Base-by-base conservation (phyloP, 2,888 invertebrate genomes). In the Nectonema munidae region DNA sequence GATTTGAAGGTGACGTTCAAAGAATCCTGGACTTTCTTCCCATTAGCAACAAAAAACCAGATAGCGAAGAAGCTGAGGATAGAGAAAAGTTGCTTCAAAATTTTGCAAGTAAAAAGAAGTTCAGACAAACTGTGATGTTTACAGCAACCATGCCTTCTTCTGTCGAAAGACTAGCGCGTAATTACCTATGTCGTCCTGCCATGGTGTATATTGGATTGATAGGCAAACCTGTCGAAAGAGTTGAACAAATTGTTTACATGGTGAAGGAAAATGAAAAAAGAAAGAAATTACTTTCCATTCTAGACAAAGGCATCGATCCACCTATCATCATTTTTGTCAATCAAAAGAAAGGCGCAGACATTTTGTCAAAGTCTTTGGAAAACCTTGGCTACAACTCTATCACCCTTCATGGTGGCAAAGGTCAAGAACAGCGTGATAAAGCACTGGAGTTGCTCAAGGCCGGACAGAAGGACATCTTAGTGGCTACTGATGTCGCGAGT, bases 281-380 rank as follows among this genome's bases (percentile, higher is more conserved):
- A 43, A 75, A 76, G 59, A 89, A 86, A 59, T 65, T 99, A 21
- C 68, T 95, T 56, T 75, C 79, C 54, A 72, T 95, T 46, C 63
- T 99, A 29, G 67, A 68, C 37, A 66, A 72, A 39, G 75, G 76
- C 17, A 69, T 81, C 39, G 81, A 83, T 51, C 86, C 86, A 2
- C 95, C 95, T 0, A 73, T 99, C 46, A 95, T 99, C 48, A 86
- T 99, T 50, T 99, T 99, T 56, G 95, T 99, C 49, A 99, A 99
- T 57, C 89, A 99, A 58, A 99, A 99, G 68, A 95, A 86, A 58
- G 89, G 89, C 42, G 95, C 86, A 1, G 95, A 95, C 55, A 74
- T 95, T 2, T 62, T 95, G 53, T 83, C 86, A 20, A 77, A 81
- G 55, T 81, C 86, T 30, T 61, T 95, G 52, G 83, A 86, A 54